Base-by-base conservation (phyloP, 2,888 invertebrate genomes). In the Galerucella pusilla region DNA sequence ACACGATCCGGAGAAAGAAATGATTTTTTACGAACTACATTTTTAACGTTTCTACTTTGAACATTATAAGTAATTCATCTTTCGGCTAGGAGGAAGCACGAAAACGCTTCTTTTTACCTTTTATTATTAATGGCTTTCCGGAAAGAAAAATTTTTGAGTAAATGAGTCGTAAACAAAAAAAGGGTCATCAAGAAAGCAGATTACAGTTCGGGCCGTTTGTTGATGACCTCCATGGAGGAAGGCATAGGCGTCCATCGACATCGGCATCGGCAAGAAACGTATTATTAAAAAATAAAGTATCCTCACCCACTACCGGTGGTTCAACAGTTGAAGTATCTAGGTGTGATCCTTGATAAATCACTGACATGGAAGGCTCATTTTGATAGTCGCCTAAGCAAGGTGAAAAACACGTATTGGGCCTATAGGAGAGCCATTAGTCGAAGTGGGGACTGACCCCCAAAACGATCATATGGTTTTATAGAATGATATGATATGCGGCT, bases 111-210 rank as follows among this genome's bases (percentile, higher is more conserved):
- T 73, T 80, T 65, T 79, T 78, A 79, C 80, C 78, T 80, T 81
- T 81, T 83, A 83, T 84, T 83, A 85, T 84, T 84, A 84, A 85
- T 83, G 81, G 78, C 77, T 78, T 80, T 81, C 81, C 82, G 78
- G 80, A 76, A 81, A 83, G 83, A 84, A 84, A 84, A 84, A 84
- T 84, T 84, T 83, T 81, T 78, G 82, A 85, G 85, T 85, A 86
- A 86, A 86, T 86, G 86, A 86, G 84, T 84, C 85, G 86, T 86
- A 85, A 86, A 86, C 86, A 86, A 86, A 86, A 85, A 85, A 85
- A 82, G 84, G 84, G 83, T 84, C 85, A 85, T 85, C 86, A 85
- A 83, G 85, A 84, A 85, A 85, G 85, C 85, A 86, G 86, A 86
- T 86, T 86, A 86, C 85, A 82, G 85, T 85, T 85, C 84, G 83